phyloP scores from a whole-genome alignment of 2,113 vertebrate species.

The Girardinichthys multiradiatus region DNA sequence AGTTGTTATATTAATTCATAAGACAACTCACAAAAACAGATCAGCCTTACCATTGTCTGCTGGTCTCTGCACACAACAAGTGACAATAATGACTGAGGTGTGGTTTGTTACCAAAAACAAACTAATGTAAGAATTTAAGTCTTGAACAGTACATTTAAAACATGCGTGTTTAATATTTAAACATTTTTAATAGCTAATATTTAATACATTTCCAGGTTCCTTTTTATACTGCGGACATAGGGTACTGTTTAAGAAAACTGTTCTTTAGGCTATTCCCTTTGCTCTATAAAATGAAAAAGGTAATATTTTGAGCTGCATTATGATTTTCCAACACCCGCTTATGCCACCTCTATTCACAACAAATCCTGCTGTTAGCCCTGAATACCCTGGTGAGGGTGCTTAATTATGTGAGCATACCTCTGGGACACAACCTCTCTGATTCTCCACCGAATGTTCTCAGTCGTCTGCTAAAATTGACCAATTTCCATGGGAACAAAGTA shows the following conservation, averaged over 20 bases:
- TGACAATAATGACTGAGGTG: too few species aligned
- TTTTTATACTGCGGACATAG: slow-evolving; percentile 30
- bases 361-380: slow-evolving; percentile 82
- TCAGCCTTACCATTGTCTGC: too few species aligned
- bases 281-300: slow-evolving; percentile 59
- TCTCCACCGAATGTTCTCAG: slow-evolving; percentile 82
- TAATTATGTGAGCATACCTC: slow-evolving; percentile 84
- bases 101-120: too few species aligned
- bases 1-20: too few species aligned
- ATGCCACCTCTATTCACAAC: slow-evolving; percentile 79
- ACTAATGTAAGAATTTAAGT: too few species aligned
- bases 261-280: slow-evolving; percentile 41
- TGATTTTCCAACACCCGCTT: slow-evolving; percentile 78
- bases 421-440: slow-evolving; percentile 76
- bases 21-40: too few species aligned
- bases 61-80: too few species aligned
- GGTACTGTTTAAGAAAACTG: slow-evolving; percentile 27
- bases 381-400: slow-evolving; percentile 79
- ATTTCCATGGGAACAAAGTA: slow-evolving; percentile 88
- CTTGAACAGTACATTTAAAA: background rate
- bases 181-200: background rate
- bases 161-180: background rate
- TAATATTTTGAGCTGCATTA: slow-evolving; percentile 69
- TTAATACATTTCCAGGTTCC: background rate
- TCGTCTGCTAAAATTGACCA: slow-evolving; percentile 82